Evolutionary conservation across 1,140 invertebrate species (phyloP), one percentile per base, ranked within the genome.

Genomic region (Lasioglossum albipes): DNA sequence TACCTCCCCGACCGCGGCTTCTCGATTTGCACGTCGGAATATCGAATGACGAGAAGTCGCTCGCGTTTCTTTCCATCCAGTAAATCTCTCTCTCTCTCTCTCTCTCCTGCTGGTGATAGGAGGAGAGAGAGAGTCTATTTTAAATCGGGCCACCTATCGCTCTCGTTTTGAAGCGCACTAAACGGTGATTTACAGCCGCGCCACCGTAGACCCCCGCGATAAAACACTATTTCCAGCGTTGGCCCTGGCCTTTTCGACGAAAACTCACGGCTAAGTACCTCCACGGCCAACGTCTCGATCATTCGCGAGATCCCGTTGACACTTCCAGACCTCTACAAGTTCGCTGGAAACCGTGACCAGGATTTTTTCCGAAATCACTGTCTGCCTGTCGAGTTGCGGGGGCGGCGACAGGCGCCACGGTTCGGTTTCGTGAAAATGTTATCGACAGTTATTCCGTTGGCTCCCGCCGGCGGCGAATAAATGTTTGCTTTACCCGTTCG

Each of bases 81-180:
- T 31, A 61, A 79, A 82, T 84, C 82, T 78, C 66, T 82, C 16
- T 42, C 67, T 20, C 16, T 20, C 16, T 78, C 36, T 69, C 54
- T 68, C 69, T 13, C 61, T 22, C 64, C 22, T 65, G 74, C 52
- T 41, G 20, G 52, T 22, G 45, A 57, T 45, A 49, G 71, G 9
- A 62, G 36, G 36, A 36, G 36, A 36, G 36, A 36, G 75, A 49
- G 5, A 54, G 61, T 85, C 85, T 86, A 86, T 86, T 86, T 86
- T 86, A 85, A 86, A 85, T 86, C 81, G 69, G 81, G 64, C 85
- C 85, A 80, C 84, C 85, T 80, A 86, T 83, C 85, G 85, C 12
- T 68, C 66, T 68, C 75, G 81, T 86, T 86, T 86, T 86, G 83
- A 83, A 86, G 83, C 85, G 85, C 81, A 83, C 76, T 86, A 83